These are phyloP conservation scores for Engraulis encrasicolus DNA, from an alignment of 2,113 vertebrate genomes.

Conservation along the genomic window DNA sequence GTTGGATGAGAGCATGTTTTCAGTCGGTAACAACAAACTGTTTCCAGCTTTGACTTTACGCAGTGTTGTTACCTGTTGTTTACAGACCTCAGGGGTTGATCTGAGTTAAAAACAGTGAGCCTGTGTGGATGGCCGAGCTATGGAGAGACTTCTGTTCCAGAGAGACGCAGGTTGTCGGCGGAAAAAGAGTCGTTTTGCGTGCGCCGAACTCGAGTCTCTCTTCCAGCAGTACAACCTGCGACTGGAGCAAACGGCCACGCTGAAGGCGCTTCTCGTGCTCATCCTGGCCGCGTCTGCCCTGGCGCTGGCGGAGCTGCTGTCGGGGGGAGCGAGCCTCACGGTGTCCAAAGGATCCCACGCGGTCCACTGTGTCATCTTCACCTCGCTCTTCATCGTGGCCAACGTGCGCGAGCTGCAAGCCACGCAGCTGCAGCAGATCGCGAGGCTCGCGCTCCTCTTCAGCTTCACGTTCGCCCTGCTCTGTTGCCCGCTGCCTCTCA, in stretches of 20 bases:
- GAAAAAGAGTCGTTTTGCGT: conserved; percentile 86
- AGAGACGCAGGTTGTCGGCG: conserved; percentile 86
- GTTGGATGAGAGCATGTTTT: conserved; percentile 8
- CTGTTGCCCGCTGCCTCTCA: conserved; percentile 92
- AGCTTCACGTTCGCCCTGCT: conserved; percentile 96
- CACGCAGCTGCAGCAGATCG: conserved; percentile 96
- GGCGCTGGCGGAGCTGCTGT: conserved; percentile 89
- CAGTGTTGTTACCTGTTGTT: background rate
- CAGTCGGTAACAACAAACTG: background rate
- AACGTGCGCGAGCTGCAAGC: conserved; percentile 96
- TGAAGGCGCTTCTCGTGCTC: conserved; percentile 92
- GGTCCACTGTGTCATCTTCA: conserved; percentile 96
- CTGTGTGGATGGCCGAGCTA: conserved; percentile 94
- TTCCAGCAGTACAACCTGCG: conserved; percentile 98
- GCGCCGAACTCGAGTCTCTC: conserved; percentile 92
- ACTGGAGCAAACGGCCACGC: conserved; percentile 94
- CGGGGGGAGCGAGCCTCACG: conserved; percentile 84
- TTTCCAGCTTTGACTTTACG: background rate
- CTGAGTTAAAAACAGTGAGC: conserved; percentile 6
- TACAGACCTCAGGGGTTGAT: background rate
- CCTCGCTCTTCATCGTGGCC: conserved; percentile 96
- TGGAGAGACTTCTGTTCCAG: conserved; percentile 87
- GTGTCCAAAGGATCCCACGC: conserved; percentile 95
- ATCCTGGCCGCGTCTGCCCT: conserved; percentile 90
- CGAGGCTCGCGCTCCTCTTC: conserved; percentile 92